A percentile compares a stretch with the other conserved stretches of the same genome.
Conservation (phyloP, 2,888 invertebrate genomes). For the Orthosia incerta region DNA sequence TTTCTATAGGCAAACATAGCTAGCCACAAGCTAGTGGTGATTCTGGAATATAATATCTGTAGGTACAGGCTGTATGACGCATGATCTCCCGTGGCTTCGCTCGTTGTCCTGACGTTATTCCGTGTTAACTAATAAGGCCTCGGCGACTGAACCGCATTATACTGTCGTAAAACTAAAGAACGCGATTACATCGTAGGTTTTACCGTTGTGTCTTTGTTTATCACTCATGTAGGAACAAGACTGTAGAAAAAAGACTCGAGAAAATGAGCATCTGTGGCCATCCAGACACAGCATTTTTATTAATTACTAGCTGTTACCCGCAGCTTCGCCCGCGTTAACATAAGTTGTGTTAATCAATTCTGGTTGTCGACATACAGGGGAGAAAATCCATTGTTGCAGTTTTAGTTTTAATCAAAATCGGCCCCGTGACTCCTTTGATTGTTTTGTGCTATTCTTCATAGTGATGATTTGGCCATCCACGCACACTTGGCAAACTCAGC, state of each 20-base stretch:
- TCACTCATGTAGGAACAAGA: background rate
- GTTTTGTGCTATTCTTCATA: too few species aligned
- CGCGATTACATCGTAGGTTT: constrained; percentile 15
- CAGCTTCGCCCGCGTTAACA: too few species aligned
- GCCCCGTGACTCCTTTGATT: too few species aligned
- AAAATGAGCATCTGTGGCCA: background rate
- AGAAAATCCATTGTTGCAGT: too few species aligned
- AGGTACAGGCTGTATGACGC: constrained; percentile 42
- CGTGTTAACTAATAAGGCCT: constrained; percentile 33
- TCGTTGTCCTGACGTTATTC: constrained; percentile 40
- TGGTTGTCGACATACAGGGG: too few species aligned
- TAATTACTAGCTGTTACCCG: too few species aligned
- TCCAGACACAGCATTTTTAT: too few species aligned
- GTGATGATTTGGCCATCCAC: too few species aligned
- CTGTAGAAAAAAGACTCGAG: background rate
- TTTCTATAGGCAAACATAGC: background rate
- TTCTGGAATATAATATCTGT: background rate
- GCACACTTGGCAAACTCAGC: too few species aligned
- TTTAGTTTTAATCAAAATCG: too few species aligned
- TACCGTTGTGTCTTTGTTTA: background rate
- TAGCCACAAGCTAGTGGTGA: background rate
- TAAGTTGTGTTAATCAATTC: too few species aligned
- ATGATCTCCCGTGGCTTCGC: constrained; percentile 44
- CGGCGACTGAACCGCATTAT: constrained; percentile 27
- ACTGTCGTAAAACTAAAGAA: constrained; percentile 52